A percentile compares a stretch with the other conserved stretches of the same genome.
These are phyloP conservation scores for Syrphus vitripennis DNA, from an alignment of 2,888 invertebrate genomes.

Conservation along the genomic window DNA sequence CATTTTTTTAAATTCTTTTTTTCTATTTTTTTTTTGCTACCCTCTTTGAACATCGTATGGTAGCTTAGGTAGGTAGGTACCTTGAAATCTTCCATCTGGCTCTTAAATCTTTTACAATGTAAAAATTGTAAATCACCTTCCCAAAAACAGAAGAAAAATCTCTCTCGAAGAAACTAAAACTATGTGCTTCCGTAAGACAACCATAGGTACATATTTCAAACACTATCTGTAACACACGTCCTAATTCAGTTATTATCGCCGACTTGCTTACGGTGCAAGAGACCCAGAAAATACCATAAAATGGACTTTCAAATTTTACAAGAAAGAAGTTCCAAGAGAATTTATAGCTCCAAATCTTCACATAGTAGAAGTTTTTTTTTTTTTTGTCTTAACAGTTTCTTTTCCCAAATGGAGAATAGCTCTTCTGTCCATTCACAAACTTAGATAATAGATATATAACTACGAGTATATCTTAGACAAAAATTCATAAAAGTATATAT, in stretches of 20 bases:
- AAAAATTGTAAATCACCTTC: slow-evolving; percentile 57
- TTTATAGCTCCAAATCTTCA: slow-evolving; percentile 48
- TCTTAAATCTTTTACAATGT: slow-evolving; percentile 51
- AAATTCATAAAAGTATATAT: slow-evolving; percentile 37
- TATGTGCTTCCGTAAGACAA: neutral
- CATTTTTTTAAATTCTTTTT: neutral
- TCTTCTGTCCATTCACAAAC: neutral
- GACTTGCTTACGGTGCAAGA: slow-evolving; percentile 67
- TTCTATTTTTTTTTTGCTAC: neutral
- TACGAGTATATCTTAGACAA: neutral
- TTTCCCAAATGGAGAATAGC: neutral
- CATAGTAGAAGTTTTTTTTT: slow-evolving; percentile 1
- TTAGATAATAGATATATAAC: neutral
- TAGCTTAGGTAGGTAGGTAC: too few relatives aligned
- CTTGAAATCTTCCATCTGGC: slow-evolving; percentile 29
- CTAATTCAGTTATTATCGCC: slow-evolving; percentile 71
- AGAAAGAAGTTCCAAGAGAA: slow-evolving; percentile 52
- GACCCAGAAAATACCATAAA: slow-evolving; percentile 51
- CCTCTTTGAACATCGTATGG: neutral
- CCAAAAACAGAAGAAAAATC: slow-evolving; percentile 2
- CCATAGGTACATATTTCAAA: slow-evolving; percentile 52
- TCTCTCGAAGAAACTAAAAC: slow-evolving; percentile 37
- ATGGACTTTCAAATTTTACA: slow-evolving; percentile 63
- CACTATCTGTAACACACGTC: slow-evolving; percentile 67
- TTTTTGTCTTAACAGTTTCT: slow-evolving; percentile 5